Conservation (phyloP, 2,888 invertebrate genomes). For the Anaspis maculata region DNA sequence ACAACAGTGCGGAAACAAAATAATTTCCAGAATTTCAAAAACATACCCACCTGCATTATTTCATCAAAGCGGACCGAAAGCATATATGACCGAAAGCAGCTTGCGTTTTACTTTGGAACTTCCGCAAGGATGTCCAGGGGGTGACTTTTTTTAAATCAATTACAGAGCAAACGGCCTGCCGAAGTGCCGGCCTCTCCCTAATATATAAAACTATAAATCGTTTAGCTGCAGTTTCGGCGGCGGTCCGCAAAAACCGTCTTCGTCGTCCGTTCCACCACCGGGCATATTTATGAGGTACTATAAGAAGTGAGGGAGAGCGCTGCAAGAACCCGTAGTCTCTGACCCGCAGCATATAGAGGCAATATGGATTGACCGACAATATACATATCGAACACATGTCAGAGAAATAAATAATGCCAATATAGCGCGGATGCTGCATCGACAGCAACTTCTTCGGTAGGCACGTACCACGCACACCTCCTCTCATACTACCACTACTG, state of each 20-base stretch:
- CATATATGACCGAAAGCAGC: too few relatives aligned
- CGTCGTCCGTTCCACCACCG: conserved; percentile 24
- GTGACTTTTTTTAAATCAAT: too few relatives aligned
- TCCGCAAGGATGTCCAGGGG: too few relatives aligned
- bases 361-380: conserved; percentile 41
- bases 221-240: conserved; percentile 27
- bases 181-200: conserved; percentile 15
- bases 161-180: not conserved
- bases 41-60: too few relatives aligned
- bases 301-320: conserved; percentile 26
- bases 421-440: conserved; percentile 22
- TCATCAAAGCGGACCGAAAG: too few relatives aligned
- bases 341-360: conserved; percentile 39
- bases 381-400: conserved; percentile 43
- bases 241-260: conserved; percentile 26
- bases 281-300: conserved; percentile 36
- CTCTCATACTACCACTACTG: too few relatives aligned
- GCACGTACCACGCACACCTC: conserved; percentile 16
- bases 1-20: too few relatives aligned
- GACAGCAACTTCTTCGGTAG: conserved; percentile 19
- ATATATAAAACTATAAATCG: conserved; percentile 38
- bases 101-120: too few relatives aligned
- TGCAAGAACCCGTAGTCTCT: conserved; percentile 33
- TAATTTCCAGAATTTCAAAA: too few relatives aligned
- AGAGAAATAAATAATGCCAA: conserved; percentile 41